Evolutionary conservation across 2,113 vertebrate genomes (phyloP).

Genomic region (Orthochromis indermauri): DNA sequence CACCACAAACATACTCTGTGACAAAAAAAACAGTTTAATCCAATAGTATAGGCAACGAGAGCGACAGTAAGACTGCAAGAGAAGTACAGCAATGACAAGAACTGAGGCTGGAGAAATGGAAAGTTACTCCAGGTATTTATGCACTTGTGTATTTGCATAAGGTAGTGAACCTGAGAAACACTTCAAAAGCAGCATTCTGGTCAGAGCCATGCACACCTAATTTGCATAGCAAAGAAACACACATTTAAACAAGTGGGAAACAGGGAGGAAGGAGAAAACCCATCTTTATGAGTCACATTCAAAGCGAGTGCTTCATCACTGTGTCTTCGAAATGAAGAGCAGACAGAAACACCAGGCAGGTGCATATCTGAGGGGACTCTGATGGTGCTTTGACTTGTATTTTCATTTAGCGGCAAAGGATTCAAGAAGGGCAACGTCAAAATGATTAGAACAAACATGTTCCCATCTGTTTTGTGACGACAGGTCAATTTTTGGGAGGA

Average conservation of each 20-base stretch:
- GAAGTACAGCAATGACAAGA: neutral
- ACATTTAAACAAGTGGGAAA: slow-evolving; percentile 14
- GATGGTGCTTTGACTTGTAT: neutral
- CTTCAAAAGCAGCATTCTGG: slow-evolving; percentile 39
- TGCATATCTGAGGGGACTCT: neutral
- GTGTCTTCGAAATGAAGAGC: neutral
- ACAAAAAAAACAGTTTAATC: neutral
- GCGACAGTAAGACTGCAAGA: neutral
- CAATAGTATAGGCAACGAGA: neutral
- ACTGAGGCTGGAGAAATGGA: neutral
- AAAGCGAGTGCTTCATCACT: neutral
- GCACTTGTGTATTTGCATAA: neutral
- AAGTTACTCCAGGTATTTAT: neutral
- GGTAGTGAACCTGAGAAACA: neutral
- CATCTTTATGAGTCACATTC: neutral
- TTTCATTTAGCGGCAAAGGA: neutral
- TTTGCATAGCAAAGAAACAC: neutral
- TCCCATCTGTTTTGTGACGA: slow-evolving; percentile 89
- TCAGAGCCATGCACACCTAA: slow-evolving; percentile 44
- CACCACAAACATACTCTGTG: neutral
- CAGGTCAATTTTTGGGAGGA: slow-evolving; percentile 35
- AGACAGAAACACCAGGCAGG: neutral
- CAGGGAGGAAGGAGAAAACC: neutral
- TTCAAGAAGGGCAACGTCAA: slow-evolving; percentile 13
- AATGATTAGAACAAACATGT: slow-evolving; percentile 54